phyloP scores from a whole-genome alignment of 2,797 vertebrate genomes.

The Callimico goeldii region DNA sequence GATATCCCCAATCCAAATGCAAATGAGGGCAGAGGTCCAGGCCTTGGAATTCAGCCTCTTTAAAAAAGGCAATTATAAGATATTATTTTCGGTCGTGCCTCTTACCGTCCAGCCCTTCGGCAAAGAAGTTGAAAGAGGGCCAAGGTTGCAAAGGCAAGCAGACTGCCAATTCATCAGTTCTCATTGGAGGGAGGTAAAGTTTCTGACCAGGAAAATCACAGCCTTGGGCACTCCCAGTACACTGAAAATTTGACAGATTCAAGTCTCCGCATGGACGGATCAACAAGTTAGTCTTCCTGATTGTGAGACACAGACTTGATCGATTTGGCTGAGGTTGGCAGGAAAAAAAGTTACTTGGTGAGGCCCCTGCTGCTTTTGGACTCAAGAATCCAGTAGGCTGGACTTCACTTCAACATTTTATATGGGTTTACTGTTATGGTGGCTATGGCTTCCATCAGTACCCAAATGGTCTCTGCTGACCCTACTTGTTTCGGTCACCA shows the following conservation, averaged over 20 bases:
- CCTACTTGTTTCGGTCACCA: neutral
- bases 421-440: neutral
- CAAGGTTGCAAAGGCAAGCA: neutral
- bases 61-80: constrained; percentile 50
- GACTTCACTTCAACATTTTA: neutral
- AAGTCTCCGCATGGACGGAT: accelerated
- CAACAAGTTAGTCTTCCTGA: neutral
- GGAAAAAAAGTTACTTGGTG: neutral
- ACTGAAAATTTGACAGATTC: neutral
- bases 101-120: constrained; percentile 8
- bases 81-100: constrained; percentile 51
- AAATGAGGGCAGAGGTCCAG: constrained; percentile 31
- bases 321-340: neutral
- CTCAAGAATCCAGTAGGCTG: neutral
- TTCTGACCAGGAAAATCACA: neutral
- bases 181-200: neutral
- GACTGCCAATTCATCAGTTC: neutral
- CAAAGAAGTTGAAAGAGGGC: constrained; percentile 15
- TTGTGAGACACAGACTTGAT: accelerated
- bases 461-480: neutral
- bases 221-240: accelerated
- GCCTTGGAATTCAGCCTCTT: constrained; percentile 29
- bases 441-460: neutral
- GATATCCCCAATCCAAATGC: constrained; percentile 34
- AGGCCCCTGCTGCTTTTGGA: neutral